Evolutionary conservation across 2,797 vertebrate species (phyloP).

Genomic region (Atherinosoma microstoma): DNA sequence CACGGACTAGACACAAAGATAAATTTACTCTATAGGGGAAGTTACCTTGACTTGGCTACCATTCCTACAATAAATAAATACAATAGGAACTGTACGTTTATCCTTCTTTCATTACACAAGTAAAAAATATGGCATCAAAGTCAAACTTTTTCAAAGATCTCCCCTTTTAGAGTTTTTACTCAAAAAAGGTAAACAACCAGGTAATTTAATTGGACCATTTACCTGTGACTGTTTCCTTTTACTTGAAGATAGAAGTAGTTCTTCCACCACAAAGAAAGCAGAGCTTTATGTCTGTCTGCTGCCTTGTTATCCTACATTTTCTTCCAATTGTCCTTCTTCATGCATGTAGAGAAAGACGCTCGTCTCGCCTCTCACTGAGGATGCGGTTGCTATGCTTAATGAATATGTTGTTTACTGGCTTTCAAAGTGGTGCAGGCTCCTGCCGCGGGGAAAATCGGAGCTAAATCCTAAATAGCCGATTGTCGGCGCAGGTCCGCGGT

Average conservation of each 20-base stretch:
- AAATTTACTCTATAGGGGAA: not conserved
- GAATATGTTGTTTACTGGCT: conserved; percentile 32
- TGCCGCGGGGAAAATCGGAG: conserved; percentile 50
- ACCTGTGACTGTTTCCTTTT: not conserved
- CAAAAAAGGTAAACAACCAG: not conserved
- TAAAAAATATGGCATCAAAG: too few species aligned
- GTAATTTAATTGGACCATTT: not conserved
- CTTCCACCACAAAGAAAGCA: too few species aligned
- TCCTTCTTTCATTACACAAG: too few species aligned
- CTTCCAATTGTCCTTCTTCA: not conserved
- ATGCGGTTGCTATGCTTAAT: conserved; percentile 28
- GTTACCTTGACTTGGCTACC: too few species aligned
- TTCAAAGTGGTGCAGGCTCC: conserved; percentile 27
- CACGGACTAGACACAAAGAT: not conserved
- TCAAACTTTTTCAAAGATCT: too few species aligned
- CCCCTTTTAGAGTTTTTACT: too few species aligned
- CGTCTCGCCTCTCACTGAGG: not conserved
- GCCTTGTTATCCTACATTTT: not conserved
- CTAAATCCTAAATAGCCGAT: conserved; percentile 49
- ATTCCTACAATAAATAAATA: too few species aligned
- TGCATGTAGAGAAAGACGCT: not conserved
- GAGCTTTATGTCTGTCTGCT: not conserved
- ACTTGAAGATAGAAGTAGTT: not conserved
- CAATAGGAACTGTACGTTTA: too few species aligned
- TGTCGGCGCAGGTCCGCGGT: conserved; percentile 36